Base-by-base conservation (phyloP, 2,888 invertebrate genomes). In the Orgyia antiqua region DNA sequence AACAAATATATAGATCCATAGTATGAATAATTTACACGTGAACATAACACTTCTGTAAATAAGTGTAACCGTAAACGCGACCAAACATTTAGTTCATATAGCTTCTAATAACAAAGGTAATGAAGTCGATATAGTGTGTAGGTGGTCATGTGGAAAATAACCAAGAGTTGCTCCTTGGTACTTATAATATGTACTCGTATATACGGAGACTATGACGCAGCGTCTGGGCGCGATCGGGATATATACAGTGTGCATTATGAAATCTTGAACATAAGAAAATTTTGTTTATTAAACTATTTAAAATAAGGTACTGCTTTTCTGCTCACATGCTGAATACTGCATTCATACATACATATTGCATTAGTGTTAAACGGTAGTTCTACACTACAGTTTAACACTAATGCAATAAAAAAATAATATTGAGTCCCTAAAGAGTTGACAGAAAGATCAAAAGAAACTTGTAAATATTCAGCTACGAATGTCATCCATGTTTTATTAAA, bases 81-180 rank as follows among this genome's bases (percentile, higher is more conserved):
- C 21, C 13, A 33, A 24, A 24, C 21, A 19, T 10, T 30, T 7
- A 11, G 19, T 33, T 31, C 19, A 35, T 38, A 36, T 29, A 30
- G 27, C 35, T 26, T 43, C 29, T 38, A 46, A 54, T 42, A 51
- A 45, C 46, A 52, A 49, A 51, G 41, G 41, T 45, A 49, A 47
- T 48, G 44, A 49, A 50, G 46, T 38, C 44, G 41, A 45, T 46
- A 39, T 41, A 41, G 31, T 45, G 6, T 20, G 39, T 47, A 51
- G 50, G 42, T 52, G 38, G 50, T 61, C 51, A 56, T 45, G 59
- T 69, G 70, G 70, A 71, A 72, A 74, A 73, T 71, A 70, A 62
- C 71, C 47, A 45, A 55, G 55, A 46, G 29, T 36, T 45, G 39
- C 32, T 42, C 46, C 15, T 15, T 6, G 4, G 6, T 15, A 15